Evolutionary conservation across 2,797 vertebrate genomes (phyloP).

Genomic region (Urosaurus nigricauda): DNA sequence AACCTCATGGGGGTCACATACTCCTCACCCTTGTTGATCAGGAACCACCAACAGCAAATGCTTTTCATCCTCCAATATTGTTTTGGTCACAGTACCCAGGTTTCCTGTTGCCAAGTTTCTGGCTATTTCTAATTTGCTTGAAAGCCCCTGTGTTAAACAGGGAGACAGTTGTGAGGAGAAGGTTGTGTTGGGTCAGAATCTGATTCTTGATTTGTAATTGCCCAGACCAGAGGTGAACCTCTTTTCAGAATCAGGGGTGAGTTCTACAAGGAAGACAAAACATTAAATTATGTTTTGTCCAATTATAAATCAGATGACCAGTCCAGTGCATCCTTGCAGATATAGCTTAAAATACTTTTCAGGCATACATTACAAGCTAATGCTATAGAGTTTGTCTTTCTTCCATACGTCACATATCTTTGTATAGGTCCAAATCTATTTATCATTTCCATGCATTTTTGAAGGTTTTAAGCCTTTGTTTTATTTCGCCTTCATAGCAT

Average conservation of each 20-base stretch:
- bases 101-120: neutral
- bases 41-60: neutral
- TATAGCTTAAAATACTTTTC: neutral
- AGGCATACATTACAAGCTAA: neutral
- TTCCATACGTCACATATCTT: neutral
- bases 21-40: neutral
- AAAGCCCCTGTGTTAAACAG: neutral
- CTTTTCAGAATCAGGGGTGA: neutral
- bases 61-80: neutral
- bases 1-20: neutral
- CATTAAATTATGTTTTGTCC: neutral
- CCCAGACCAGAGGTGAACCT: neutral
- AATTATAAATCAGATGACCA: neutral
- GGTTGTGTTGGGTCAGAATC: neutral
- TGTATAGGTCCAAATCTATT: neutral
- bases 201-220: neutral
- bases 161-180: neutral
- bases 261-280: neutral
- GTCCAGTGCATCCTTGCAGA: neutral
- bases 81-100: neutral
- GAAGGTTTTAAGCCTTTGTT: neutral
- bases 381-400: neutral
- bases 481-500: neutral
- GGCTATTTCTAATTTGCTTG: neutral
- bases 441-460: neutral